Evolutionary conservation across 2,888 invertebrate genomes (phyloP).

Genomic region (Pammene aurita): DNA sequence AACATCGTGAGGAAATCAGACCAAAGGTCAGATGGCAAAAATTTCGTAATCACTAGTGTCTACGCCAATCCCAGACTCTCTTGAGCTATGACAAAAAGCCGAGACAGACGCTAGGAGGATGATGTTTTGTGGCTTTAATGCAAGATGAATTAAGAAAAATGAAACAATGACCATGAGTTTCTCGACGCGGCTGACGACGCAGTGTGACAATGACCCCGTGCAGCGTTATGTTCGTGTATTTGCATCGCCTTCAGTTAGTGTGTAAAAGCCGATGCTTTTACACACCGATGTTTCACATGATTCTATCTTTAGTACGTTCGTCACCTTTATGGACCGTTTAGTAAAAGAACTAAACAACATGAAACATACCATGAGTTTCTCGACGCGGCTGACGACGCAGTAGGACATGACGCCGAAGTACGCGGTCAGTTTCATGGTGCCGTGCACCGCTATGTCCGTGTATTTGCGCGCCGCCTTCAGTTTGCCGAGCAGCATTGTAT

Average conservation of each 20-base stretch:
- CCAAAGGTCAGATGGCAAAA: too few relatives aligned
- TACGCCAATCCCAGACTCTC: too few relatives aligned
- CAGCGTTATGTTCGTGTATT: conserved; percentile 92
- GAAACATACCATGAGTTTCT: conserved; percentile 92
- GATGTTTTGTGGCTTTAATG: too few relatives aligned
- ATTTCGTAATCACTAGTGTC: too few relatives aligned
- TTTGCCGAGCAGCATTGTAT: conserved; percentile 88
- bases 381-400: conserved; percentile 94
- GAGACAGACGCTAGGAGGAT: too few relatives aligned
- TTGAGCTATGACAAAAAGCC: too few relatives aligned
- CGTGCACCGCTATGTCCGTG: conserved; percentile 92
- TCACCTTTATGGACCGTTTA: too few relatives aligned
- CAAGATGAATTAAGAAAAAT: too few relatives aligned
- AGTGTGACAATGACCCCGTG: conserved; percentile 97
- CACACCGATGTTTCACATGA: conserved; percentile 69
- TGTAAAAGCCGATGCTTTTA: too few relatives aligned
- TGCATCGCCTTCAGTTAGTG: conserved; percentile 91
- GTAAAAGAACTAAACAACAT: too few relatives aligned
- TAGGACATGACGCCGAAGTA: conserved; percentile 96
- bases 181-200: conserved; percentile 94
- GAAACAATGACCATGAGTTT: conserved; percentile 90
- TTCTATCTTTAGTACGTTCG: too few relatives aligned
- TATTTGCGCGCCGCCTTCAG: conserved; percentile 93
- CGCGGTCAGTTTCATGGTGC: conserved; percentile 95
- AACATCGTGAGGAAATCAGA: too few relatives aligned